Evolutionary conservation across 2,797 vertebrate species (phyloP), one percentile per base, ranked within the genome.

Genomic region (Selene dorsalis): DNA sequence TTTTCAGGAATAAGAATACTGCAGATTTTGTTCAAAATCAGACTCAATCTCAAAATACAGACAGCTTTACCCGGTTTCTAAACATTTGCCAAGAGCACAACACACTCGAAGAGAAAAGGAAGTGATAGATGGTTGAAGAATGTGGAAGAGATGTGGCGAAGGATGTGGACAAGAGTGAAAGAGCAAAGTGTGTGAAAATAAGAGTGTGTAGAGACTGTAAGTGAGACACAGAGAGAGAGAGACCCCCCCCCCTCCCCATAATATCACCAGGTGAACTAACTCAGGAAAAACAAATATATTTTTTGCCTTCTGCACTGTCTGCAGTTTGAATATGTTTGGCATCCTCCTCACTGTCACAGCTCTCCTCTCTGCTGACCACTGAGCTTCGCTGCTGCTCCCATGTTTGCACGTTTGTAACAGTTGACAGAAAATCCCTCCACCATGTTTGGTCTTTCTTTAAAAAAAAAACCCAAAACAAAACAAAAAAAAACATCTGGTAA

Each of bases 101-200:
- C 4, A 58, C 43, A 30, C 28, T 47, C 52, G 0, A 35, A 41
- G 41, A 74, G 39, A 71, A 13, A 43, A 70, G 82, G 26, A 91
- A 84, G 87, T 89, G 88, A 72, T 20, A 2, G 72, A 77, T 35
- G 24, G 89, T 64, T 10, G 57, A 62, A 78, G 88, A 71, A 88
- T 50, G 85, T 85, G 65, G 64, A 73, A 12, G 55, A 70, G 2
- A 3, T 22, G 57, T 1, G 10, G 53, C 60, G 39, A n/a, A 20
- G 24, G 17, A 58, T 8, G 4, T 10, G 56, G 35, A 35, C 17
- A 30, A 24, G 39, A 45, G 24, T 28, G 24, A 47, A 16, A 53
- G 66, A 35, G 45, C 20, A 48, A 39, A 53, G 55, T 69, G n/a
- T 55, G 41, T 20, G 78, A 47, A 60, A n/a, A 39, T 45, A n/a